phyloP scores from a whole-genome alignment of 2,113 vertebrate genomes.

The Misgurnus anguillicaudatus region DNA sequence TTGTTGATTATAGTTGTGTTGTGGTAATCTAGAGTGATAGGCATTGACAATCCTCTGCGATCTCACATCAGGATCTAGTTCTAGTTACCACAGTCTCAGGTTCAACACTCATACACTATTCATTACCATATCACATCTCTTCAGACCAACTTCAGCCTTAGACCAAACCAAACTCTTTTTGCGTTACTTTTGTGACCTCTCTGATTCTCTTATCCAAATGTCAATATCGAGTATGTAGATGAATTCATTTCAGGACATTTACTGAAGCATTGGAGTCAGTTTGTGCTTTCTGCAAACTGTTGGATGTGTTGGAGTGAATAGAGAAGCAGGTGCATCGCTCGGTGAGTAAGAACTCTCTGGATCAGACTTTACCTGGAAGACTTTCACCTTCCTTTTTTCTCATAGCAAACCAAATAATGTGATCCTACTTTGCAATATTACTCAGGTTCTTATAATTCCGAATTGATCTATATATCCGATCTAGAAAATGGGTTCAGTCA shows the following conservation, averaged over 20 bases:
- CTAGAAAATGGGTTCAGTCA: no score
- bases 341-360: constrained; percentile 63
- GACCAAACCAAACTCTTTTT: constrained; percentile 70
- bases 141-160: constrained; percentile 65
- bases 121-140: constrained; percentile 80
- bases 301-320: constrained; percentile 42
- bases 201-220: constrained; percentile 57
- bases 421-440: background rate
- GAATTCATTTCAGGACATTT: constrained; percentile 39
- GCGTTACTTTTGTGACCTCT: constrained; percentile 64
- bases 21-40: constrained; percentile 50
- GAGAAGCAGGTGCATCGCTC: constrained; percentile 52
- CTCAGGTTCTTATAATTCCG: background rate
- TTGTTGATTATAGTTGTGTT: constrained; percentile 1
- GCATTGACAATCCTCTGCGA: constrained; percentile 55
- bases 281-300: constrained; percentile 41
- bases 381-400: background rate
- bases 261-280: constrained; percentile 22
- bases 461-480: background rate
- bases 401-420: background rate
- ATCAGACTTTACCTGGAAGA: background rate
- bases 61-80: constrained; percentile 70
- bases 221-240: constrained; percentile 62
- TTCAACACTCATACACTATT: constrained; percentile 85
- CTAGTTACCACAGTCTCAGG: constrained; percentile 76